A percentile compares a stretch with the other conserved stretches of the same genome.
phyloP scores from a whole-genome alignment of 2,888 invertebrate genomes.

The Platycheirus albimanus region DNA sequence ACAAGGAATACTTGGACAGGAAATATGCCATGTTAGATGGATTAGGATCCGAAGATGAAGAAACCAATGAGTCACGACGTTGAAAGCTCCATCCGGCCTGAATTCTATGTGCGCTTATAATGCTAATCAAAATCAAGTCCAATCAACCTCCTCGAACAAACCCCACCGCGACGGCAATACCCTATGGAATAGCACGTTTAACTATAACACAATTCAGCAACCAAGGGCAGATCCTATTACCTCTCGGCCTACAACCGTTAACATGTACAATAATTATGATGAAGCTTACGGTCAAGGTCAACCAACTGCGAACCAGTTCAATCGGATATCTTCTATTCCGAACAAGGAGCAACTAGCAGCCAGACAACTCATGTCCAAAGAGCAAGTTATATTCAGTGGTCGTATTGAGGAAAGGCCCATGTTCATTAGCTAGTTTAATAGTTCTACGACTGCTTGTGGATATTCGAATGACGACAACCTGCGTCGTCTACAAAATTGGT shows the following conservation, averaged over 20 bases:
- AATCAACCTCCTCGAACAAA: neutral
- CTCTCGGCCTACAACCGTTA: neutral
- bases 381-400: constrained; percentile 4
- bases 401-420: neutral
- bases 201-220: neutral
- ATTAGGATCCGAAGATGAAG: constrained; percentile 35
- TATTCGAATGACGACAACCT: constrained; percentile 30
- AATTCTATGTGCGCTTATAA: no score
- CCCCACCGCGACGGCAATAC: neutral
- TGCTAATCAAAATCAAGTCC: neutral
- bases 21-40: neutral
- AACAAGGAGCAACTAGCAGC: neutral
- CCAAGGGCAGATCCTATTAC: neutral
- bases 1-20: neutral
- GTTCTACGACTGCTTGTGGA: neutral
- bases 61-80: neutral
- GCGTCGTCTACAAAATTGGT: neutral
- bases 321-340: constrained; percentile 16
- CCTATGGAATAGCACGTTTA: neutral
- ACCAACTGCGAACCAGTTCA: neutral
- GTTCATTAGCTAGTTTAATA: constrained; percentile 5
- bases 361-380: constrained; percentile 12
- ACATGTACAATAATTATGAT: neutral
- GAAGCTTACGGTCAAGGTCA: neutral
- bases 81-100: no score